Evolutionary conservation across 2,888 invertebrate genomes (phyloP).

Genomic region (Drosophila yooni): DNA sequence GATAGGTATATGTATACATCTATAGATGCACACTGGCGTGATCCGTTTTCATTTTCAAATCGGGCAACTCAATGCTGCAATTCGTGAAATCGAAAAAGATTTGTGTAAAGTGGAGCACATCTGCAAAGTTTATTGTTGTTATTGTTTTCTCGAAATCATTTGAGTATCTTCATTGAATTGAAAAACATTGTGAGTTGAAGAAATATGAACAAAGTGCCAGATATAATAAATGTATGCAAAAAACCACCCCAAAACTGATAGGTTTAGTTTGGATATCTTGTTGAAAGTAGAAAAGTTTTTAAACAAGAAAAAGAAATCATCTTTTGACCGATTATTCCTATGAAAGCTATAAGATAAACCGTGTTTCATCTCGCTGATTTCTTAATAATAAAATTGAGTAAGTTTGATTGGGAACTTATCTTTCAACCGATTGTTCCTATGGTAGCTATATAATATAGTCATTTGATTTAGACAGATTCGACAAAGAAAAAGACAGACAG

Average conservation of each 20-base stretch:
- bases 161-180: background rate
- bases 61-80: too few species aligned
- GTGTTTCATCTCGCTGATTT: background rate
- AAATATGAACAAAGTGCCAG: background rate
- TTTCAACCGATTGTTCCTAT: background rate
- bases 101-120: too few species aligned
- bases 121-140: too few species aligned
- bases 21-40: too few species aligned
- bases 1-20: too few species aligned
- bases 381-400: background rate
- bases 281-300: background rate
- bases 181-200: background rate
- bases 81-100: too few species aligned
- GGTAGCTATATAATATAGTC: background rate
- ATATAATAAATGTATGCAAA: background rate
- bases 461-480: background rate
- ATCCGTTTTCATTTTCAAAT: too few species aligned
- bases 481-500: background rate
- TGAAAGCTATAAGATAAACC: background rate
- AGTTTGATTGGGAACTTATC: background rate
- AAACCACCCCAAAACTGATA: accelerated
- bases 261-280: background rate
- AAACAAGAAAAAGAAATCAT: accelerated
- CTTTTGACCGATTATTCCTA: background rate
- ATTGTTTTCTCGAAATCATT: too few species aligned